Base-by-base conservation (phyloP, 1,140 invertebrate genomes). In the Nymphalis io region DNA sequence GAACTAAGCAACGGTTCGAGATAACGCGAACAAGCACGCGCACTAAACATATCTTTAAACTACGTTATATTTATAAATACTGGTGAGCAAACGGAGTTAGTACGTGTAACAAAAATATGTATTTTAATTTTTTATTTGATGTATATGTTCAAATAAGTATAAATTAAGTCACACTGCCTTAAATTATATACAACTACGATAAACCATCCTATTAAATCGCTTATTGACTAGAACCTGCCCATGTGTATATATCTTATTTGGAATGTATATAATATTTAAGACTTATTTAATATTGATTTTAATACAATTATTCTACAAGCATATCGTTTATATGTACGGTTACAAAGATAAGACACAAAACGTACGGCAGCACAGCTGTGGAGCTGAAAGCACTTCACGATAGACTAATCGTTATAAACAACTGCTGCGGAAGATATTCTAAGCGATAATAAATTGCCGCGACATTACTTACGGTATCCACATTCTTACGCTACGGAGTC, bases 1-100 rank as follows among this genome's bases (percentile, higher is more conserved):
- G 60, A 62, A 20, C 48, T 68, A 42, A 68, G 12, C 53, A 38
- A 57, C 60, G 60, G 46, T 62, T 20, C n/a, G 58, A 68, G 67
- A 68, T 62, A 62, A 68, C 58, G 55, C 57, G 23, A 38, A 66
- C 40, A 12, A 27, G 59, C 59, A 53, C 58, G 59, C 46, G 16
- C 2, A 38, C 23, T 51, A 20, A 51, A 51, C 16, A 21, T 55
- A 13, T 44, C 40, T n/a, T 44, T 44, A n/a, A 44, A 44, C 1
- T 15, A n/a, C n/a, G n/a, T 44, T 33, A 33, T 33, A 33, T 33
- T 33, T 33, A 33, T 33, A 33, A 33, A 33, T 8, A 8, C 27
- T 33, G 10, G 27, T 33, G 3, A 33, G 5, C 2, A 33, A 33
- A 33, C 27, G 6, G 27, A 8, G 0, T 33, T 33, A 33, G 4